Percentiles rank a stretch among this genome's conserved stretches.
Evolutionary conservation across 2,113 vertebrate species (phyloP).

Genomic region (Engystomops pustulosus): DNA sequence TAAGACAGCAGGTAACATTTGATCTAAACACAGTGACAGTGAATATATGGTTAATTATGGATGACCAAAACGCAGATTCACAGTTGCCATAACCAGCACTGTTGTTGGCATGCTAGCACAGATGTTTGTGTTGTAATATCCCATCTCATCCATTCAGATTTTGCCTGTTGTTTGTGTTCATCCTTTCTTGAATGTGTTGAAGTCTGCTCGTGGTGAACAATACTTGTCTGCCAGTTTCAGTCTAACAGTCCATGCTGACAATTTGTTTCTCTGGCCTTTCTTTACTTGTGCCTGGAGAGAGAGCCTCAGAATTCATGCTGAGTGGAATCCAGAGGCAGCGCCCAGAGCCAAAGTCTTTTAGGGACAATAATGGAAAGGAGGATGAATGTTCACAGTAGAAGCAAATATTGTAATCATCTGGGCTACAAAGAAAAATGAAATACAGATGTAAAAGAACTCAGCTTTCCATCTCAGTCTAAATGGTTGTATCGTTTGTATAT

Average conservation of each 20-base stretch:
- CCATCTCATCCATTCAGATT: not conserved
- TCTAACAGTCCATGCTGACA: not conserved
- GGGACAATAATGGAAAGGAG: slow-evolving; percentile 1
- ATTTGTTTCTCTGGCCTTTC: not conserved
- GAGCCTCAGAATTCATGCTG: slow-evolving; percentile 1
- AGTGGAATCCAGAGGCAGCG: slow-evolving; percentile 1
- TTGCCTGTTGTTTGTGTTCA: slow-evolving; percentile 19
- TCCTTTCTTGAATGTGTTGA: slow-evolving; percentile 3
- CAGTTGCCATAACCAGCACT: not conserved
- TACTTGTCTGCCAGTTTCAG: slow-evolving; percentile 22
- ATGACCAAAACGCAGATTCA: not conserved
- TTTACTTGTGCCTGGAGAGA: slow-evolving; percentile 26
- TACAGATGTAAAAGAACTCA: not conserved
- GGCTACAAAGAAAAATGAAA: no score
- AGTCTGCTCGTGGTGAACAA: slow-evolving; percentile 6
- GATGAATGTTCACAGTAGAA: not conserved
- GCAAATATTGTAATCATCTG: not conserved
- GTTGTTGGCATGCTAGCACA: not conserved
- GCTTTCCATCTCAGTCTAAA: no score
- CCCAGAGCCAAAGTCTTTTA: slow-evolving; percentile 7
- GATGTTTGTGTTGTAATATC: not conserved
- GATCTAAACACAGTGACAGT: no score
- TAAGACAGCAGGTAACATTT: no score
- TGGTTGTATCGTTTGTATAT: no score
- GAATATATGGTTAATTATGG: not conserved